These are phyloP conservation scores for Anabacerthia variegaticeps DNA, from an alignment of 2,797 vertebrate genomes.

Conservation along the genomic window DNA sequence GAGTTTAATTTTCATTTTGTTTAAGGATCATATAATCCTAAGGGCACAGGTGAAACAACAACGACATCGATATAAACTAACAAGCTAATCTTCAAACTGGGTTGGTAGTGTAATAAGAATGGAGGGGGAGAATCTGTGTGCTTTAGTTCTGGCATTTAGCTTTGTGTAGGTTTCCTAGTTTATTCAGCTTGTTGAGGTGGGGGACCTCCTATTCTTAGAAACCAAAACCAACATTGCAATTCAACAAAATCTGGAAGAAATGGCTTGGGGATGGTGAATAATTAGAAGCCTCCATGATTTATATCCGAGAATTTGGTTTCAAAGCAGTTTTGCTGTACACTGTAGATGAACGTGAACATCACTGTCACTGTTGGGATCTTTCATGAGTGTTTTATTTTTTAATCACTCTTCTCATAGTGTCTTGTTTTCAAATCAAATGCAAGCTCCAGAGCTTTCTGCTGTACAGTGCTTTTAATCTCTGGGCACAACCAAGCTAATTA, in stretches of 20 bases:
- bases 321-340: not conserved
- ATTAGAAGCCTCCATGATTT: not conserved
- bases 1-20: constrained; percentile 39
- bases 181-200: not conserved
- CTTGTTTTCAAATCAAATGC: not conserved
- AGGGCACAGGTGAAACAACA: not conserved
- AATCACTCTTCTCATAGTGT: not conserved
- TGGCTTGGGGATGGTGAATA: not conserved
- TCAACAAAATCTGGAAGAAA: not conserved
- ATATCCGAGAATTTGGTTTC: not conserved
- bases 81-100: not conserved
- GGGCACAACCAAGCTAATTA: not conserved
- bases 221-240: not conserved
- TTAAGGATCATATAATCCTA: constrained; percentile 9
- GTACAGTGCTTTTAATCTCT: not conserved
- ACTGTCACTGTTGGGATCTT: not conserved
- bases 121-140: not conserved
- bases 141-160: not conserved
- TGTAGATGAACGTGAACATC: not conserved
- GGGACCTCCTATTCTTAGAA: not conserved
- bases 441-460: not conserved
- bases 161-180: not conserved
- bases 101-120: not conserved
- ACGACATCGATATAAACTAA: not conserved
- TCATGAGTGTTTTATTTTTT: not conserved